Base-by-base conservation (phyloP, 2,797 vertebrate species). In the Enteromius thamalakanensis region DNA sequence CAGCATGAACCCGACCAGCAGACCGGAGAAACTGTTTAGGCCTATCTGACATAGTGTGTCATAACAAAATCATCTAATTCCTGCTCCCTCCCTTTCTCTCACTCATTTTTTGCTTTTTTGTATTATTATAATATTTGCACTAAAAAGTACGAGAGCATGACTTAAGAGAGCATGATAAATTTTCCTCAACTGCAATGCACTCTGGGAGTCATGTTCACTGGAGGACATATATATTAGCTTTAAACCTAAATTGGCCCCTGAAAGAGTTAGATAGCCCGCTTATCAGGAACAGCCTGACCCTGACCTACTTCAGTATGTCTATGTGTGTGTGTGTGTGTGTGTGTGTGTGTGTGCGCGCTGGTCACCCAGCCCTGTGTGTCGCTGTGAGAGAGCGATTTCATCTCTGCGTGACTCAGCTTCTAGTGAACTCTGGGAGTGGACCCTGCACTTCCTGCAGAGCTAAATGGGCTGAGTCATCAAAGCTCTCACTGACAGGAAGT, bases 381-480 rank as follows among this genome's bases (percentile, higher is more conserved):
- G 65, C 71, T 77, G 68, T 53, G 12, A 68, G 79, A 81, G 81
- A 76, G 84, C 32, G 62, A 83, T 85, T 78, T 71, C 65, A 60
- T 34, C 70, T 32, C 68, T 81, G 60, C 15, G 55, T 86, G 84
- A 87, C 79, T 84, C 82, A 86, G 84, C 86, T 84, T 79, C 53
- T 65, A 68, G 40, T 23, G 64, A 82, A 82, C 76, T 85, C 77
- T 77, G 58, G 71, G 67, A 77, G 65, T 85, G 76, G 67, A 83
- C 79, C 68, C 62, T 58, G 72, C 74, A 85, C 60, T 83, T 85
- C 78, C 81, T 76, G 82, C 74, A 40, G 6, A 29, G 17, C 60
- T 40, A 7, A 76, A 76, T 9, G 6, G 69, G 81, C 81, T 76
- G 69, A 84, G 76, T 86, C 82, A 87, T 72, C 62, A 84, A 76